Conservation (phyloP, 2,113 vertebrate species). For the Hyperopisus bebe region DNA sequence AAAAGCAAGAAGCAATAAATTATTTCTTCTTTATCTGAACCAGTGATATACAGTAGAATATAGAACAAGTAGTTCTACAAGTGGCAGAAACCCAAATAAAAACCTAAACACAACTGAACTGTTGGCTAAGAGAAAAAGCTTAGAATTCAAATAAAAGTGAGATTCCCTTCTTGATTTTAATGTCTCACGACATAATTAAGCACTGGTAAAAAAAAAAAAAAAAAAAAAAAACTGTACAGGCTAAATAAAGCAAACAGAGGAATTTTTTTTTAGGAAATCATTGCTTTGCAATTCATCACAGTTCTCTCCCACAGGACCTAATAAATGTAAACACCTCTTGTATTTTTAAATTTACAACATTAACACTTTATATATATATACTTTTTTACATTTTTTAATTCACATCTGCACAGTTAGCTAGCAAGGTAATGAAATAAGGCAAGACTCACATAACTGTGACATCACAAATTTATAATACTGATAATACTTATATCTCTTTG, state of each 20-base stretch:
- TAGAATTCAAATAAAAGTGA: constrained; percentile 72
- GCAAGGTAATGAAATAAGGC: constrained; percentile 84
- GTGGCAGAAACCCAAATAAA: constrained; percentile 41
- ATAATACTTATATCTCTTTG: constrained; percentile 66
- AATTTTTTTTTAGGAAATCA: constrained; percentile 76
- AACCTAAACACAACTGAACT: constrained; percentile 74
- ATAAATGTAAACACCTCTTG: constrained; percentile 94
- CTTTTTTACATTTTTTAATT: constrained; percentile 71
- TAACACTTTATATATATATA: constrained; percentile 80
- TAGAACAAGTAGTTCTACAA: constrained; percentile 70
- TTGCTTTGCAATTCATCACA: constrained; percentile 79
- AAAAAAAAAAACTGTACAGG: constrained; percentile 67
- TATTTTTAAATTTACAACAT: constrained; percentile 71
- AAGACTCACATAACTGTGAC: constrained; percentile 79
- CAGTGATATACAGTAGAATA: constrained; percentile 92
- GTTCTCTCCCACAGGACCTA: constrained; percentile 77
- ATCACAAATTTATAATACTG: constrained; percentile 80
- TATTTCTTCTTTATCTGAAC: constrained; percentile 86
- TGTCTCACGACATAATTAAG: constrained; percentile 99
- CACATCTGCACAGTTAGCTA: constrained; percentile 82
- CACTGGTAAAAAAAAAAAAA: constrained; percentile 70
- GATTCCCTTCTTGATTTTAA: constrained; percentile 91
- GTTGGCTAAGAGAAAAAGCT: constrained; percentile 62
- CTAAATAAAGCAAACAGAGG: constrained; percentile 61
- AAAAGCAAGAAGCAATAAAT: constrained; percentile 95